phyloP scores from a whole-genome alignment of 2,888 invertebrate genomes.

The Agrilus biguttatus region DNA sequence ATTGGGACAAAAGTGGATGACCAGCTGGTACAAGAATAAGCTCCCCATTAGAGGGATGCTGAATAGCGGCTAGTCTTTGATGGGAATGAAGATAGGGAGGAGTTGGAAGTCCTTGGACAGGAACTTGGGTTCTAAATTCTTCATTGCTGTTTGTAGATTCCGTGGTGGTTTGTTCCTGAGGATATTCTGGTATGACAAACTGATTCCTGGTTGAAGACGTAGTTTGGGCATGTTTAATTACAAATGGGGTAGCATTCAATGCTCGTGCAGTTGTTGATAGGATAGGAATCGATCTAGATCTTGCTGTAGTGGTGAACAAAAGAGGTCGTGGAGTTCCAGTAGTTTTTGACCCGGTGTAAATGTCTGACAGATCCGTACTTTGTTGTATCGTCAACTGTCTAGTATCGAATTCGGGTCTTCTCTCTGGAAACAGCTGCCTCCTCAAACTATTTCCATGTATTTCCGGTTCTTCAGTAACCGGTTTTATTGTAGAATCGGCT shows the following conservation, averaged over 20 bases:
- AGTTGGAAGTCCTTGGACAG: slow-evolving; percentile 37
- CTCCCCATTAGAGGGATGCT: slow-evolving; percentile 26
- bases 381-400: slow-evolving; percentile 40
- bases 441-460: slow-evolving; percentile 44
- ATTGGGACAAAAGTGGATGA: slow-evolving; percentile 12
- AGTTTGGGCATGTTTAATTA: not conserved
- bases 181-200: slow-evolving; percentile 16
- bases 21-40: slow-evolving; percentile 26
- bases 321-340: slow-evolving; percentile 49
- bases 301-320: slow-evolving; percentile 48
- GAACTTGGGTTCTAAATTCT: slow-evolving; percentile 39
- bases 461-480: slow-evolving; percentile 31
- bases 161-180: slow-evolving; percentile 29
- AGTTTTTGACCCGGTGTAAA: slow-evolving; percentile 51
- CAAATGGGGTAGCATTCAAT: slow-evolving; percentile 8
- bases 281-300: slow-evolving; percentile 41
- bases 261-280: slow-evolving; percentile 14
- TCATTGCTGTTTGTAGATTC: slow-evolving; percentile 35
- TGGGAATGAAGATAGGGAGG: slow-evolving; percentile 20
- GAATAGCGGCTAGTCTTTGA: slow-evolving; percentile 32
- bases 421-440: slow-evolving; percentile 45
- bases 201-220: slow-evolving; percentile 5
- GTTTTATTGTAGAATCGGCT: slow-evolving; percentile 27
- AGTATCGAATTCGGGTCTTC: slow-evolving; percentile 32
- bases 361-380: slow-evolving; percentile 52